Conservation (phyloP, 2,797 vertebrate species). For the Eupleurogrammus muticus region DNA sequence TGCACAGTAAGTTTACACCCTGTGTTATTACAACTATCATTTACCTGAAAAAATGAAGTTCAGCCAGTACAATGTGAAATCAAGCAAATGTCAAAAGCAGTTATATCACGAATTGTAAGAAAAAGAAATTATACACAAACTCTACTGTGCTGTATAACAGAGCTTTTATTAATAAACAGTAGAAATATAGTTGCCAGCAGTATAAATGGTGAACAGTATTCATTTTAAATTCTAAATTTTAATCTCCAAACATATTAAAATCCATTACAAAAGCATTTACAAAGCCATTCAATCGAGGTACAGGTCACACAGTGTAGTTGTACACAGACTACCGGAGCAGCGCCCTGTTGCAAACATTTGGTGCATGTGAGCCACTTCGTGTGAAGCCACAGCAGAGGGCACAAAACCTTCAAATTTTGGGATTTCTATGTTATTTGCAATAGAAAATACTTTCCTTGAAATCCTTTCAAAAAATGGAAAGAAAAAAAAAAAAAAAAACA, state of each 20-base stretch:
- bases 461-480: constrained; percentile 3
- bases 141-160: constrained; percentile 7
- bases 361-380: constrained; percentile 13
- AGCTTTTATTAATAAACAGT: constrained; percentile 76
- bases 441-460: background rate
- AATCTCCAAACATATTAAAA: constrained; percentile 54
- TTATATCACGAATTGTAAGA: background rate
- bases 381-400: background rate
- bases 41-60: no score
- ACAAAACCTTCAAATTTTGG: background rate
- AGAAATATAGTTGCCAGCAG: constrained; percentile 41
- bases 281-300: constrained; percentile 28
- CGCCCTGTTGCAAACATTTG: constrained; percentile 4
- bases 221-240: constrained; percentile 45
- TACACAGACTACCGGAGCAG: no score
- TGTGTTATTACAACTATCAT: no score
- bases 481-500: no score
- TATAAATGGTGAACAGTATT: constrained; percentile 37
- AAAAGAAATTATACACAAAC: background rate
- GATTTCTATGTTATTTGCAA: background rate
- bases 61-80: background rate
- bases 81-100: background rate
- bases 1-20: background rate
- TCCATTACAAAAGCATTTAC: constrained; percentile 37
- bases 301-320: constrained; percentile 50